A percentile compares a stretch with the other conserved stretches of the same genome.
phyloP scores from a whole-genome alignment of 1,140 invertebrate genomes.

The Schlechtendalia chinensis region DNA sequence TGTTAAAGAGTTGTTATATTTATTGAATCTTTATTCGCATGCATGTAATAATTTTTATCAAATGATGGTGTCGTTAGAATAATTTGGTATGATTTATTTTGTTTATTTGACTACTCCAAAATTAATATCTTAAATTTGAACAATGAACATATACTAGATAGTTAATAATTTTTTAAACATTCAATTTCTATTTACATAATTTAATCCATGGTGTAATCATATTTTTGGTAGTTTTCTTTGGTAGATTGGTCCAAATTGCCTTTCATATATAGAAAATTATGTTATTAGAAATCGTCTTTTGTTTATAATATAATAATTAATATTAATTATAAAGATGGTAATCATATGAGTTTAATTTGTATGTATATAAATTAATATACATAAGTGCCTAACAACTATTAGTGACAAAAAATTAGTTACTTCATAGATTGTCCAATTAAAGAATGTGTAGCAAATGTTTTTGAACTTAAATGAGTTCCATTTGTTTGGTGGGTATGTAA shows the following conservation, averaged over 20 bases:
- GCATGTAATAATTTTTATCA: too few relatives aligned
- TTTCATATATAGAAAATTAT: too few relatives aligned
- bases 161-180: neutral
- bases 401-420: slow-evolving; percentile 7
- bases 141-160: neutral
- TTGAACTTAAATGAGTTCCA: neutral
- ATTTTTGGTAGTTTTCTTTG: too few relatives aligned
- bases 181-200: neutral
- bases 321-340: neutral
- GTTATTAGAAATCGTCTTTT: too few relatives aligned
- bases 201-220: too few relatives aligned
- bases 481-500: slow-evolving; percentile 1
- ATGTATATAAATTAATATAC: neutral
- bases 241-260: too few relatives aligned
- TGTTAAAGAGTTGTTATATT: too few relatives aligned
- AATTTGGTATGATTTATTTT: too few relatives aligned
- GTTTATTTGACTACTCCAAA: too few relatives aligned
- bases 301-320: neutral
- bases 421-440: neutral
- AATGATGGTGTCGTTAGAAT: too few relatives aligned
- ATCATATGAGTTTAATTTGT: slow-evolving; percentile 1
- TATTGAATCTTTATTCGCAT: too few relatives aligned
- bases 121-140: too few relatives aligned
- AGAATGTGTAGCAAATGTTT: slow-evolving; percentile 7
- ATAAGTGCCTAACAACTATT: neutral